Evolutionary conservation across 2,797 vertebrate species (phyloP), one percentile per base, ranked within the genome.

Genomic region (Muscicapa striata): DNA sequence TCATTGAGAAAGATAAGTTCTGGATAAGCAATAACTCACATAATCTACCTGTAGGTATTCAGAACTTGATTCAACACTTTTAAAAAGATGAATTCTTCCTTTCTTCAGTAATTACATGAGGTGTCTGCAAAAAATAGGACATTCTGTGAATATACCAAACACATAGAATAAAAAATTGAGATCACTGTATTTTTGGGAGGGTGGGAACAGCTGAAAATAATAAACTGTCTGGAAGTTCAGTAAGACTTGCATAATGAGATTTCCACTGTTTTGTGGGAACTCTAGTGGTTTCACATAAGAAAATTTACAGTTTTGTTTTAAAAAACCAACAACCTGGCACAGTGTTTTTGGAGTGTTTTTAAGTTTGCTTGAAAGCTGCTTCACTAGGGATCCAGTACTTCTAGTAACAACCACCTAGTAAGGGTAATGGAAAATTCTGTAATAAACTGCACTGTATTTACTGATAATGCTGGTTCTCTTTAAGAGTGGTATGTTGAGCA

Each of bases 291-390:
- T 89, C 21, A 30, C 24, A 34, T 10, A 41, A 55, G 9, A 93
- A 86, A 87, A 86, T 30, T 10, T 45, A 23, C 3, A 43, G 4
- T 55, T 89, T 54, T 79, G 5, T 38, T 1, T 18, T 57, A 63
- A 89, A 52, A 30, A 54, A 8, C 7, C 18, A 46, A 22, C 48
- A 1, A 1, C 3, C 1, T 43, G 12, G 5, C 15, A 20, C 1
- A 2, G 9, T 32, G 24, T 10, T 82, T 77, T 77, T 34, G 27
- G 4, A 30, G 12, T 2, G 10, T 2, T 8, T 12, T 64, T 30
- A 21, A 34, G 4, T 59, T 82, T 45, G 2, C 18, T 86, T 90
- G 20, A 34, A 88, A 92, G 11, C 3, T 84, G 45, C 22, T 67
- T 91, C 40, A 41, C 22, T 72, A 48, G 18, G 13, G 13, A 70